Evolutionary conservation across 2,797 vertebrate species (phyloP), one percentile per base, ranked within the genome.

Genomic region (Smutsia gigantea): DNA sequence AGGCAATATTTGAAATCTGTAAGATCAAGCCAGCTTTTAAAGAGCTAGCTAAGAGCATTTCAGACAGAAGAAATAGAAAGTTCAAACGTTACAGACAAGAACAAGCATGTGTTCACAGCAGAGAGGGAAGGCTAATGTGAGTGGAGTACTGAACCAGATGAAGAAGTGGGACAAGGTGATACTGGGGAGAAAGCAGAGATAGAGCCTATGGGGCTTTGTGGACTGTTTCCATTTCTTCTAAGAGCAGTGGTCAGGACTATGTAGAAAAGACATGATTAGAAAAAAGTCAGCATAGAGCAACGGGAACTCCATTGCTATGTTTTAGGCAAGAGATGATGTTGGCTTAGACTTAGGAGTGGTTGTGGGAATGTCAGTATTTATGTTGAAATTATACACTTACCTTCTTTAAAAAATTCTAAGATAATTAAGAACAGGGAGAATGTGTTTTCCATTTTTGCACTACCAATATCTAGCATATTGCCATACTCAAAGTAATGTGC

Each of bases 391-490:
- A n/a, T 49, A 31, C 34, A n/a, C 53, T 94, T 89, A 42, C 13
- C 11, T 77, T 64, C 39, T 84, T 93, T 42, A 95, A 46, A 87
- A 79, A 72, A 71, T 81, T 87, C 53, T 61, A 69, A 96, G 34
- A 2, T 81, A 83, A 74, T 79, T 88, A 75, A 77, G 69, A 93
- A 17, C 49, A 42, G 29, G 17, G 21, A 87, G 7, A 68, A 46
- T 12, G 34, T 84, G 2, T 57, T 95, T 96, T 92, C 31, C 64
- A 46, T 92, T 83, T 95, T 46, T 95, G 11, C n/a, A 51, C 12
- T 31, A 34, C 68, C 71, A 42, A 0, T 83, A 83, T 46, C 63
- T 87, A 81, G 9, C 49, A 31, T 34, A 49, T 68, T 75, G 79
- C 46, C 79, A 53, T 79, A 55, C 29, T 69, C 49, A 21, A 10